phyloP scores from a whole-genome alignment of 1,140 invertebrate genomes.

The Drosophila navojoa region DNA sequence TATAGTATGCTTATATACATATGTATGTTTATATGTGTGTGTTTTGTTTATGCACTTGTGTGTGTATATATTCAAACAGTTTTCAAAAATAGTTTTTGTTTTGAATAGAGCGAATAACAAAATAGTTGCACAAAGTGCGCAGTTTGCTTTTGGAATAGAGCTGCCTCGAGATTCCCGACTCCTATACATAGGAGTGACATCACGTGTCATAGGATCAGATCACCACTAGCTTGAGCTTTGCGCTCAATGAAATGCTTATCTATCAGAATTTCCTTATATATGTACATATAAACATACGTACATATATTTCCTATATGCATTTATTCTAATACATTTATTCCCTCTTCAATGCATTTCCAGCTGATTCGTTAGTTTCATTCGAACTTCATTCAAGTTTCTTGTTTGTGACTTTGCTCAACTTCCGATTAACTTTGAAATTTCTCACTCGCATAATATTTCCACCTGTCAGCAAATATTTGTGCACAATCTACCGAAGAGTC shows the following conservation, averaged over 20 bases:
- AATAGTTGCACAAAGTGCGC: slow-evolving; percentile 44
- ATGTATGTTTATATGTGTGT: not conserved
- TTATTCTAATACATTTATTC: too few species aligned
- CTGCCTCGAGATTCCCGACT: slow-evolving; percentile 24
- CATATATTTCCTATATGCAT: too few species aligned
- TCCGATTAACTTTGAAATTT: slow-evolving; percentile 32
- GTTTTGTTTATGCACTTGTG: not conserved
- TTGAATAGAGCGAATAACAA: slow-evolving; percentile 7
- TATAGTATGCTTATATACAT: not conserved
- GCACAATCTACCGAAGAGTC: not conserved
- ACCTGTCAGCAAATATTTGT: slow-evolving; percentile 2
- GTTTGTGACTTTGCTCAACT: slow-evolving; percentile 14
- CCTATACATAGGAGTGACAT: slow-evolving; percentile 44
- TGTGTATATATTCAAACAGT: slow-evolving; percentile 12
- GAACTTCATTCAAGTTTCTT: slow-evolving; percentile 10
- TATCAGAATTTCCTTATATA: too few species aligned
- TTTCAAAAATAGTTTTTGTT: slow-evolving; percentile 32
- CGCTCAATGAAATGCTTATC: not conserved
- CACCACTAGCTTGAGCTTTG: slow-evolving; percentile 10
- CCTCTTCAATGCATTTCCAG: too few species aligned
- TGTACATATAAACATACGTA: too few species aligned
- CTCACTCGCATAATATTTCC: slow-evolving; percentile 57
- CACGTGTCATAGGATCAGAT: slow-evolving; percentile 17
- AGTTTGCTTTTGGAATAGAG: slow-evolving; percentile 33
- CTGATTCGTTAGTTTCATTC: too few species aligned